phyloP scores from a whole-genome alignment of 2,113 vertebrate genomes.

The Phocoena phocoena region DNA sequence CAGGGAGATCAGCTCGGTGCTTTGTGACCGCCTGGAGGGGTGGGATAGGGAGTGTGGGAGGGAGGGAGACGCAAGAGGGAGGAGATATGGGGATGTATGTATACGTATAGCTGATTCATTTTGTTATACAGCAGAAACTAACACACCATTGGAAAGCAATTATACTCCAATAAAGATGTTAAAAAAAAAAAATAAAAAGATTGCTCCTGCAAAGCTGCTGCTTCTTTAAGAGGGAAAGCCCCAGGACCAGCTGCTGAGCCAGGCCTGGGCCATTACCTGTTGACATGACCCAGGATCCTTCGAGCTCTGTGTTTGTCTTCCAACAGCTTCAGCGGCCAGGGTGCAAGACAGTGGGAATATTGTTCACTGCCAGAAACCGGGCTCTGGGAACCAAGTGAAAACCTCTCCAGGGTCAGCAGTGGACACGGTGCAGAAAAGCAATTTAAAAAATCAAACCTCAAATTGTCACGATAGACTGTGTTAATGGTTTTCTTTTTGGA shows the following conservation, averaged over 20 bases:
- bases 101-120: too few species aligned
- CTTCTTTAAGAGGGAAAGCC: slow-evolving; percentile 38
- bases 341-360: slow-evolving; percentile 19
- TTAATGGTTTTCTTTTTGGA: not conserved
- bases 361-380: not conserved
- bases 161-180: too few species aligned
- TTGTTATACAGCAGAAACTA: too few species aligned
- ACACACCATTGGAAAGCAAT: too few species aligned
- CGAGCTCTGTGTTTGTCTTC: not conserved
- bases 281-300: slow-evolving; percentile 11
- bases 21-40: too few species aligned
- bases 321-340: not conserved
- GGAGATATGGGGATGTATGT: too few species aligned
- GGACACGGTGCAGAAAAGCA: not conserved
- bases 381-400: not conserved
- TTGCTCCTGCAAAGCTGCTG: not conserved
- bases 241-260: not conserved
- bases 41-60: too few species aligned
- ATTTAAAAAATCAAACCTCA: not conserved
- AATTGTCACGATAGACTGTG: not conserved
- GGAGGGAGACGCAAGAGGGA: too few species aligned
- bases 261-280: not conserved
- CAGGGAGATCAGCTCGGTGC: too few species aligned
- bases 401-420: not conserved
- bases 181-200: too few species aligned